phyloP scores from a whole-genome alignment of 2,888 invertebrate species.

The Hirtodrosophila duncani region DNA sequence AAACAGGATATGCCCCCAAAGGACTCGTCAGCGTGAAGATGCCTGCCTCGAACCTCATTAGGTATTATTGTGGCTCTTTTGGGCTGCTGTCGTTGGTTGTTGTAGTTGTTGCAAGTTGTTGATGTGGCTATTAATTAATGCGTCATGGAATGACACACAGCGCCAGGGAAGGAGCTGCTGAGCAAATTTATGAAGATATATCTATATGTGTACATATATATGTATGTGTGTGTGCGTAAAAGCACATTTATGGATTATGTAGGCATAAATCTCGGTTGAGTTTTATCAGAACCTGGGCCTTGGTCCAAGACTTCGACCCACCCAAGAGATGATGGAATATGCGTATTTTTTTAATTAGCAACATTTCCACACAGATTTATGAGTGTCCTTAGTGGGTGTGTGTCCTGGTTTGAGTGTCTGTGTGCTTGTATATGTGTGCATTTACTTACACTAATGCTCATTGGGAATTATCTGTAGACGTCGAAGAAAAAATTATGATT shows the following conservation, averaged over 20 bases:
- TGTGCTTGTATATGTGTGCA: slow-evolving; percentile 14
- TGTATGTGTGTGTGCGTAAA: slow-evolving; percentile 34
- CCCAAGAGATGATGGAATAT: slow-evolving; percentile 68
- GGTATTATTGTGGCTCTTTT: slow-evolving; percentile 32
- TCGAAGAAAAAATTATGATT: slow-evolving; percentile 60
- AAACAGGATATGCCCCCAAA: too few relatives aligned
- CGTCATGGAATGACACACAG: slow-evolving; percentile 69
- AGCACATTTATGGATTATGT: slow-evolving; percentile 73
- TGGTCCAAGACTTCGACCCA: slow-evolving; percentile 11
- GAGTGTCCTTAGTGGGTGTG: slow-evolving; percentile 47
- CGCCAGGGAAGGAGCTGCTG: slow-evolving; percentile 47
- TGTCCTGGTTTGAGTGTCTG: slow-evolving; percentile 4
- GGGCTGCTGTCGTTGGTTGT: slow-evolving; percentile 31
- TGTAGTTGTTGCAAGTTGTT: slow-evolving; percentile 58
- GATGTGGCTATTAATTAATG: slow-evolving; percentile 75
- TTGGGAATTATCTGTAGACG: slow-evolving; percentile 73
- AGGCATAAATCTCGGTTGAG: slow-evolving; percentile 74
- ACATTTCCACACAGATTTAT: slow-evolving; percentile 66
- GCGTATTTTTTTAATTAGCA: slow-evolving; percentile 73
- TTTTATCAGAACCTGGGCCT: slow-evolving; percentile 48
- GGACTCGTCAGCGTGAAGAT: slow-evolving; percentile 50
- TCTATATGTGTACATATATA: slow-evolving; percentile 13
- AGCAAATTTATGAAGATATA: slow-evolving; percentile 68
- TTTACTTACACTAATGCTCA: slow-evolving; percentile 64
- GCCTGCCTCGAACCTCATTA: slow-evolving; percentile 30